Conservation (phyloP, 2,888 invertebrate genomes). For the Gastrophysa polygoni region DNA sequence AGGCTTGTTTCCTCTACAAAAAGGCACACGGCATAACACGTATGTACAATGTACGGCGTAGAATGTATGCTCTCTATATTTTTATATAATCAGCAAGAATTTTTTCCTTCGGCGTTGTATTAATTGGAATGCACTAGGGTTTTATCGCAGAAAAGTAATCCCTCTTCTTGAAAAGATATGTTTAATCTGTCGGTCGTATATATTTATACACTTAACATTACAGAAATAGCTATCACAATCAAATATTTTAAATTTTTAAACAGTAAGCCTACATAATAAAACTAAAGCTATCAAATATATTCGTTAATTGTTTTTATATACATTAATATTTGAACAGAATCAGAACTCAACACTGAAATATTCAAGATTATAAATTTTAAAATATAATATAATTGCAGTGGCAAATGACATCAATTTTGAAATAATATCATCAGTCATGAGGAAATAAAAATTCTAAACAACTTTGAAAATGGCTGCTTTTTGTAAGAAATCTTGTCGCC, state of each 20-base stretch:
- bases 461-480: conserved; percentile 82
- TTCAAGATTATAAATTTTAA: conserved; percentile 1
- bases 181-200: background rate
- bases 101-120: too few species aligned
- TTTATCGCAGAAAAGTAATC: too few species aligned
- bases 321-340: background rate
- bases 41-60: too few species aligned
- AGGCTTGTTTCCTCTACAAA: too few species aligned
- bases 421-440: conserved; percentile 46
- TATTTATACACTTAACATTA: conserved; percentile 11
- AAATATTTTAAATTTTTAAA: too few species aligned
- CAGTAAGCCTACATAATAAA: conserved; percentile 16
- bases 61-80: too few species aligned
- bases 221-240: conserved; percentile 27
- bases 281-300: conserved; percentile 11
- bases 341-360: conserved; percentile 15
- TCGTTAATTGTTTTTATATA: conserved; percentile 16
- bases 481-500: conserved; percentile 85
- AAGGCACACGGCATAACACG: too few species aligned
- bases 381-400: background rate
- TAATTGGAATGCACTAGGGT: too few species aligned
- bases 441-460: background rate
- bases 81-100: too few species aligned
- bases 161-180: too few species aligned
- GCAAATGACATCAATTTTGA: background rate